A percentile compares a stretch with the other conserved stretches of the same genome.
These are phyloP conservation scores for Microcebus lehilahytsara DNA, from an alignment of 2,113 vertebrate genomes.

Conservation along the genomic window DNA sequence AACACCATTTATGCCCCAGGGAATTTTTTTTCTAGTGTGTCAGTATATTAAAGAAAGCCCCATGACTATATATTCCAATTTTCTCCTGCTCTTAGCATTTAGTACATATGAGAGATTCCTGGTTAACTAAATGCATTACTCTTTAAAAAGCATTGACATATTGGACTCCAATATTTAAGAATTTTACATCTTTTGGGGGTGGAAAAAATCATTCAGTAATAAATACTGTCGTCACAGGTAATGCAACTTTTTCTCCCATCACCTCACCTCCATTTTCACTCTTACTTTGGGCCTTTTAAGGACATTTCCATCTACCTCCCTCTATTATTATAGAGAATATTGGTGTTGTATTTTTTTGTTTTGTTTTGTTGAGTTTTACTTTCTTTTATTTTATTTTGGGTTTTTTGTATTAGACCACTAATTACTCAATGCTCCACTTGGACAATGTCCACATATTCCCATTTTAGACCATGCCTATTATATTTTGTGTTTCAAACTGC, in stretches of 20 bases:
- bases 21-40: too few species aligned
- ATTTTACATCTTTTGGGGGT: neutral
- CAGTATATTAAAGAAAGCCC: neutral
- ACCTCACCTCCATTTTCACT: neutral
- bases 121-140: neutral
- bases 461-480: neutral
- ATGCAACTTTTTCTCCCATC: neutral
- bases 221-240: neutral
- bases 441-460: neutral
- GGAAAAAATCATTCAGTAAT: neutral
- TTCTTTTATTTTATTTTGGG: too few species aligned
- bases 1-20: too few species aligned
- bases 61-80: neutral
- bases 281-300: neutral
- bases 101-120: neutral
- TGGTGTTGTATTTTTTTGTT: too few species aligned
- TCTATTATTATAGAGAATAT: too few species aligned
- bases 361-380: too few species aligned
- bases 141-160: neutral
- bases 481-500: neutral
- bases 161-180: neutral
- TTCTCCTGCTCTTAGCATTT: neutral
- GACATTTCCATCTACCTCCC: neutral
- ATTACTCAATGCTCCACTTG: neutral
- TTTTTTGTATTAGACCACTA: neutral